Conservation (phyloP, 2,113 vertebrate species). For the Paralichthys olivaceus region DNA sequence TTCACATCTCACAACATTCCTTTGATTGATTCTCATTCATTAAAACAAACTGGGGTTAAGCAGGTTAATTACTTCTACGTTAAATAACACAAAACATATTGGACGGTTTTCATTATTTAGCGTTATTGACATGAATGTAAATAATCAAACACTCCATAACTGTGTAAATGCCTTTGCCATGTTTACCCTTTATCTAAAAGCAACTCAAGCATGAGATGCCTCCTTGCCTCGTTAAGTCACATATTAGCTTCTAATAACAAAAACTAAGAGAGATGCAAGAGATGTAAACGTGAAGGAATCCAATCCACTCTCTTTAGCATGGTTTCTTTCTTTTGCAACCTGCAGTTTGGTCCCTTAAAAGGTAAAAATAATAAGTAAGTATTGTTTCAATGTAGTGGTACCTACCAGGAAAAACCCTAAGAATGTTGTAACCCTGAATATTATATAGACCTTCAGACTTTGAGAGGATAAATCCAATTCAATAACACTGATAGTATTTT, state of each 20-base stretch:
- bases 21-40: neutral
- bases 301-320: neutral
- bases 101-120: neutral
- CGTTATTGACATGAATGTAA: neutral
- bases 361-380: too few relatives aligned
- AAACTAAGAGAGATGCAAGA: neutral
- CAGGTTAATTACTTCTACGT: neutral
- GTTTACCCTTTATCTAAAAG: neutral
- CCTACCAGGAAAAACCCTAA: neutral
- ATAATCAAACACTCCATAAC: neutral
- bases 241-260: neutral
- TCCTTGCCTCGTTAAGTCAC: neutral
- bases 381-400: neutral
- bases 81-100: neutral
- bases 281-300: neutral
- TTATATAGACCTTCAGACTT: neutral
- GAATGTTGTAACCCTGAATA: neutral
- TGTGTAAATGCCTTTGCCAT: neutral
- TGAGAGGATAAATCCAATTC: neutral
- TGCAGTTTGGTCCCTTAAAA: too few relatives aligned
- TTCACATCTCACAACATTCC: neutral
- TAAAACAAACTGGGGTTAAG: neutral
- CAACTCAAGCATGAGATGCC: neutral
- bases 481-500: neutral
- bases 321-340: too few relatives aligned